Evolutionary conservation across 2,113 vertebrate species (phyloP).

Genomic region (Gnathonemus longibarbis): DNA sequence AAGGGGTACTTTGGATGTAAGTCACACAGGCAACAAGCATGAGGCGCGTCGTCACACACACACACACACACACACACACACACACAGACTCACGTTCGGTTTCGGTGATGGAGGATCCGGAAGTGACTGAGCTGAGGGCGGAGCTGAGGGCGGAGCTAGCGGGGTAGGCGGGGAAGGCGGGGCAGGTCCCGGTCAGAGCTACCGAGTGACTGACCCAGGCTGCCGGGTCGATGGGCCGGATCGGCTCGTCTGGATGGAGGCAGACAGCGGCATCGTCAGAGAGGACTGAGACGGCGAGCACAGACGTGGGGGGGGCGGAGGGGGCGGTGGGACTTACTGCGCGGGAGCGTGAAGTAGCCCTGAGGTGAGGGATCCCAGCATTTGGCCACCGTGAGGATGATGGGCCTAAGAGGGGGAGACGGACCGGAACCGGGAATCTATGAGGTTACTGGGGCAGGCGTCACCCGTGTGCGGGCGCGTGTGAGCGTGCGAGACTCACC

Average conservation of each 20-base stretch:
- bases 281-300: not conserved
- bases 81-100: conserved; percentile 60
- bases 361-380: conserved; percentile 85
- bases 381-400: conserved; percentile 82
- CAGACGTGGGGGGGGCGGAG: too few species aligned
- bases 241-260: conserved; percentile 67
- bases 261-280: not conserved
- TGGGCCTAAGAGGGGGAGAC: conserved; percentile 61
- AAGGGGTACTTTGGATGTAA: not conserved
- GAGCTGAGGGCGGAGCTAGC: conserved; percentile 77
- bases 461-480: not conserved
- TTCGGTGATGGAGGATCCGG: conserved; percentile 74
- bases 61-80: not conserved
- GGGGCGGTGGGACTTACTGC: conserved; percentile 62
- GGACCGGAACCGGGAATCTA: not conserved
- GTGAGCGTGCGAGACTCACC: conserved; percentile 50
- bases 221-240: conserved; percentile 81
- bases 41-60: not conserved
- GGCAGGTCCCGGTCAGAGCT: conserved; percentile 73
- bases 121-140: conserved; percentile 75
- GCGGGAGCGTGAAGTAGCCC: conserved; percentile 81
- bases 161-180: conserved; percentile 70
- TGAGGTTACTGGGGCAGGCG: not conserved
- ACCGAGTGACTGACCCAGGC: conserved; percentile 79
- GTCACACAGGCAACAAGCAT: not conserved